Base-by-base conservation (phyloP, 1,140 invertebrate species). In the Anastatus disparis region DNA sequence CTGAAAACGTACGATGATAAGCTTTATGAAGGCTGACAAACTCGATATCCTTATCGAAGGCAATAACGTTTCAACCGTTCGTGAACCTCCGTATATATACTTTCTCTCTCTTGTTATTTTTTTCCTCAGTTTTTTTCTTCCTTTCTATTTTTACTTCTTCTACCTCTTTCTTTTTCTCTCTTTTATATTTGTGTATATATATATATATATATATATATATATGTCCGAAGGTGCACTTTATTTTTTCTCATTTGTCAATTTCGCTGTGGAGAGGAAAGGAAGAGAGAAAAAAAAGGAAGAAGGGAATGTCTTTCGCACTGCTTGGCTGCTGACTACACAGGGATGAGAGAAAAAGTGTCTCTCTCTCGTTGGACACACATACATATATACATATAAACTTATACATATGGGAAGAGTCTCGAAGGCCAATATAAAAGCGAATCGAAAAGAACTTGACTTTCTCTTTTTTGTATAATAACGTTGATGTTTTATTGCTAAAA, bases 1-100 rank as follows among this genome's bases (percentile, higher is more conserved):
- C 53, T 62, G 58, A 70, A 62, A 62, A 62, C 46, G 24, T 27
- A 29, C 67, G 24, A 29, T 59, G 55, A 68, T 69, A 69, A 69
- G 56, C 56, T 40, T 70, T 55, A 70, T 62, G 67, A 52, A 55
- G 22, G 35, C 48, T 53, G 46, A 62, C 38, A 70, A 62, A 70
- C 58, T 62, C 38, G 35, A 70, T 62, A 31, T 53, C 31, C 67
- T 62, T 55, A 62, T 70, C 56, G 44, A 29, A 59, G n/a, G 55
- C 44, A 48, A 58, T 58, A 67, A 66, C 26, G 31, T 64, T 53
- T 64, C 35, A 40, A n/a, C 62, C 20, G 22, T 31, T 53, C 48
- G 17, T 53, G 48, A 55, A 40, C 35, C 48, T 53, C 50, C 22
- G 0, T 35, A 35, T n/a, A n/a, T n/a, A n/a, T n/a, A n/a, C 22